These are phyloP conservation scores for Melipona beecheii DNA, from an alignment of 2,888 invertebrate genomes.

Conservation along the genomic window DNA sequence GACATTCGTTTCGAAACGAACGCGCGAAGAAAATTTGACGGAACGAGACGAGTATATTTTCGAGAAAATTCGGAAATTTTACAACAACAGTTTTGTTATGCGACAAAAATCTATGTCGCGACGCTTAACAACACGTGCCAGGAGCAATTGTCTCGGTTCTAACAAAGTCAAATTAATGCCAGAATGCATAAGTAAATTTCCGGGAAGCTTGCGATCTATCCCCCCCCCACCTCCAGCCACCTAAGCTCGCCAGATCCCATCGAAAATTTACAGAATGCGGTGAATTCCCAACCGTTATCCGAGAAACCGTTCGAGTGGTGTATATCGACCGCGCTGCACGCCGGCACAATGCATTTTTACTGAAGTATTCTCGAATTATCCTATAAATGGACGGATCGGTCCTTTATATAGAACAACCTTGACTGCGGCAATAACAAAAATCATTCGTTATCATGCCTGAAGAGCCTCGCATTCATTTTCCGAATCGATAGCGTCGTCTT, in stretches of 20 bases:
- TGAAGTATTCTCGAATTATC: constrained; percentile 61
- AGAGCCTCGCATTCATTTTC: neutral
- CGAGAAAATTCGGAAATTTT: too few relatives aligned
- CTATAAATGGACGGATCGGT: constrained; percentile 65
- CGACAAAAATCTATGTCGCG: too few relatives aligned
- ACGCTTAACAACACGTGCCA: too few relatives aligned
- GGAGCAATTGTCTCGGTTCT: neutral
- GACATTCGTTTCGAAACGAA: too few relatives aligned
- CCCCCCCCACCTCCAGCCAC: neutral
- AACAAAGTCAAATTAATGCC: constrained; percentile 10
- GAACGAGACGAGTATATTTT: too few relatives aligned
- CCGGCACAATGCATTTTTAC: constrained; percentile 68
- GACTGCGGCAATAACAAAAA: constrained; percentile 15
- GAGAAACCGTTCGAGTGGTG: neutral
- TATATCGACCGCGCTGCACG: constrained; percentile 45
- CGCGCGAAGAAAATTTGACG: too few relatives aligned
- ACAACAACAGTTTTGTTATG: too few relatives aligned
- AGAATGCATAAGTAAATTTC: constrained; percentile 28
- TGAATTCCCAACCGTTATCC: constrained; percentile 25
- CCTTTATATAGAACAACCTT: constrained; percentile 63
- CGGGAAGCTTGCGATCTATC: neutral
- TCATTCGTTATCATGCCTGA: neutral
- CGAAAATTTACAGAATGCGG: constrained; percentile 29
- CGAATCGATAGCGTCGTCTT: neutral
- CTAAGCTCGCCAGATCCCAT: constrained; percentile 28